Evolutionary conservation across 1,140 invertebrate genomes (phyloP), one percentile per base, ranked within the genome.

Genomic region (Colletes latitarsis): DNA sequence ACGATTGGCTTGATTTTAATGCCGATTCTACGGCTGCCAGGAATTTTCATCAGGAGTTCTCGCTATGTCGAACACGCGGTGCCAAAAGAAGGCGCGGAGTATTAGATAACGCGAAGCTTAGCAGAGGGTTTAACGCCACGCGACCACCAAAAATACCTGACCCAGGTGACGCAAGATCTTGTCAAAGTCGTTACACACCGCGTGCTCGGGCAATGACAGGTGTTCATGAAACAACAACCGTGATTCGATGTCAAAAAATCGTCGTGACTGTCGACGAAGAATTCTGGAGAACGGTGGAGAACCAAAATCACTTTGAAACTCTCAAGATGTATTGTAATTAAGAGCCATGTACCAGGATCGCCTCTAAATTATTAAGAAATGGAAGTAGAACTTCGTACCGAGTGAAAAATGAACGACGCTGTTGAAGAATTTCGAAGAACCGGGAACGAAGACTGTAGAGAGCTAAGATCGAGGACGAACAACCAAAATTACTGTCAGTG

Each of bases 71-170:
- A 71, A 53, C 72, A 68, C 41, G 62, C 55, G 68, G n/a, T 81
- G 85, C 85, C 85, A 87, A 86, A 78, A 87, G 77, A 69, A 77
- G 73, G 43, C 67, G 70, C 77, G 73, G 77, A n/a, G 55, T 86
- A 84, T 88, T 88, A 88, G 85, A 88, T 88, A 88, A 88, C 68
- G 49, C 75, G 49, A 43, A 62, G 58, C 67, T 75, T 71, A 43
- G 60, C 68, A 43, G 78, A 73, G 77, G 70, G 85, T 82, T 86
- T 82, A 86, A 89, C 86, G 86, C 82, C 84, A 88, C 85, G 83
- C 88, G 82, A 82, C 77, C 67, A 86, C 82, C 85, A 60, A 82
- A 90, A 90, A 90, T 90, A 90, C 87, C 88, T 87, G 85, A 89
- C 89, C 85, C 81, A 78, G 53, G 83, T 90, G 87, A 89, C 83